These are phyloP conservation scores for Drosophila yooni DNA, from an alignment of 2,888 invertebrate species.

Conservation along the genomic window DNA sequence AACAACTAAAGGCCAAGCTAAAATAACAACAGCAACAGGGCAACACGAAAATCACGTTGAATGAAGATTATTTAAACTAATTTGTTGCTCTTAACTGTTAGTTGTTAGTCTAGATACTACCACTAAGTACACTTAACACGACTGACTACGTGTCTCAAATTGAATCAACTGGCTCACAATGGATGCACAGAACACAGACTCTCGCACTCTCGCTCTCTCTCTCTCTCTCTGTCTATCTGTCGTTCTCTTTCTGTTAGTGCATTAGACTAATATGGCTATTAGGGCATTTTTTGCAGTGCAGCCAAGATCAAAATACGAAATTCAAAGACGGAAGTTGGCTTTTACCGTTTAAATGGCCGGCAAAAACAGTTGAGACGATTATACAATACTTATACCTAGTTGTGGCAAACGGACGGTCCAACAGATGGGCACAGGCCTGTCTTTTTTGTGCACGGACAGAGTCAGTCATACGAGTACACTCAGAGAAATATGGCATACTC, in stretches of 20 bases:
- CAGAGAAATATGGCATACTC: neutral
- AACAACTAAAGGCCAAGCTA: constrained; percentile 30
- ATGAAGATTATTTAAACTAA: constrained; percentile 63
- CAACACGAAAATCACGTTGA: constrained; percentile 72
- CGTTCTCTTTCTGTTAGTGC: neutral
- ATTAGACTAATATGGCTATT: constrained; percentile 67
- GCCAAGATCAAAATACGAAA: constrained; percentile 53
- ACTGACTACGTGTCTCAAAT: constrained; percentile 37
- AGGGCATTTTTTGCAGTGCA: constrained; percentile 40
- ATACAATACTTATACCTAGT: constrained; percentile 17
- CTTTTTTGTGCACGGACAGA: constrained; percentile 18
- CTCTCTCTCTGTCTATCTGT: neutral
- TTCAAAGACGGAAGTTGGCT: constrained; percentile 72
- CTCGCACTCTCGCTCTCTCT: constrained; percentile 3
- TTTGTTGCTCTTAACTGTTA: constrained; percentile 53
- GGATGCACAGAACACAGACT: constrained; percentile 28
- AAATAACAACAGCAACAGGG: constrained; percentile 43
- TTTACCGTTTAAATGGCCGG: constrained; percentile 57
- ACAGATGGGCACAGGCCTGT: constrained; percentile 29
- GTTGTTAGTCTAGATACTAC: constrained; percentile 55
- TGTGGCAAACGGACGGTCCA: constrained; percentile 20
- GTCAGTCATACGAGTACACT: constrained; percentile 10
- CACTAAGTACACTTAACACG: constrained; percentile 16
- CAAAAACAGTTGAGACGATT: constrained; percentile 37
- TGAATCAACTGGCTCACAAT: constrained; percentile 28